Evolutionary conservation across 2,113 vertebrate species (phyloP), one percentile per base, ranked within the genome.

Genomic region (Morone saxatilis): DNA sequence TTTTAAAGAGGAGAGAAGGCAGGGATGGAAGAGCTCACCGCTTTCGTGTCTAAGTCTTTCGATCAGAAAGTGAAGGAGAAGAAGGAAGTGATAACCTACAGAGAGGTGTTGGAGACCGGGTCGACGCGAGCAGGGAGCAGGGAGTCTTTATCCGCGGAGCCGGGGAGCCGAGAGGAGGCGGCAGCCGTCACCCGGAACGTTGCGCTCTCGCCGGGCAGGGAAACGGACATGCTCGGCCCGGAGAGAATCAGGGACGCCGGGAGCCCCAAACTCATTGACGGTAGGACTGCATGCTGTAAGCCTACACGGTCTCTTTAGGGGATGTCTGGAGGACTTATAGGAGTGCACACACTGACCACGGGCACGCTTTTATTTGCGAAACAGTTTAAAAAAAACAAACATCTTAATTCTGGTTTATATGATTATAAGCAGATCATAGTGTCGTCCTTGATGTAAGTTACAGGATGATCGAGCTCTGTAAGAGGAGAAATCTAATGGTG

Each of bases 41-140:
- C 98, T 75, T 99, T 99, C 94, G 98, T 98, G 89, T 99, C 98
- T 66, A 99, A 99, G 95, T 99, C 98, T 88, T 99, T 99, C 95
- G 97, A 99, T 93, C 97, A 98, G 92, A 99, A 99, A 96, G 96
- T 98, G 92, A 99, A 99, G 93, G 98, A 98, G 93, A 98, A 97
- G 95, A 99, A 99, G 95, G 98, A 99, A 87, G 96, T 96, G 90
- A 97, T 98, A 95, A 99, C 98, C 74, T 99, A 99, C 95, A 94
- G 98, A 87, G 98, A 99, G 94, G 98, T 99, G 92, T 89, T 99
- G 93, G 98, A 98, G 93, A 97, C 97, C 92, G 97, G 97, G n/a
- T 96, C 97, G 50, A 94, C 96, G 86, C 94, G 96, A 66, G 90
- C 92, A 22, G 95, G 96, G 53, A 96, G 93, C 88, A 96, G 97